A percentile compares a stretch with the other conserved stretches of the same genome.
These are phyloP conservation scores for Papilio xuthus DNA, from an alignment of 1,140 invertebrate species.

Conservation along the genomic window DNA sequence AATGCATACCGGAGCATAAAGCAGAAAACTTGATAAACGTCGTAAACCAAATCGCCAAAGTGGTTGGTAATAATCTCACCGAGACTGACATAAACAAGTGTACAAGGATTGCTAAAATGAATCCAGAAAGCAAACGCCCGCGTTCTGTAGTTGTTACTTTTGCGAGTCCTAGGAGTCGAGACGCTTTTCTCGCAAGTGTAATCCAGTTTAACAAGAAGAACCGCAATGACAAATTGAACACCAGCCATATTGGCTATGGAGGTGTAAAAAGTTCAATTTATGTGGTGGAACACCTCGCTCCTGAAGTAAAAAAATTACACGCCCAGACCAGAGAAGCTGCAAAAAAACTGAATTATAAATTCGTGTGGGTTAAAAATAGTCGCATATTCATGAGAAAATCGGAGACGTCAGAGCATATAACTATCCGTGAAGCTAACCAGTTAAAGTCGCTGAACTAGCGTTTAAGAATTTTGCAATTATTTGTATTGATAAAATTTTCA, in stretches of 20 bases:
- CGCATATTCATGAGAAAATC: constrained; percentile 45
- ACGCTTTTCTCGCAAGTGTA: constrained; percentile 25
- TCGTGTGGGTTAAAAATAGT: constrained; percentile 44
- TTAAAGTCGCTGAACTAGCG: neutral
- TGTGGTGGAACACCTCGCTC: constrained; percentile 45
- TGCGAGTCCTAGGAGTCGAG: constrained; percentile 16
- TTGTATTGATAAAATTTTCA: too few species aligned
- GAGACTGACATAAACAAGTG: neutral
- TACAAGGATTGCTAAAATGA: neutral
- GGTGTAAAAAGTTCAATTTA: constrained; percentile 35
- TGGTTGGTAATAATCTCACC: neutral
- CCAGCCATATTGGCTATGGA: constrained; percentile 1
- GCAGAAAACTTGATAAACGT: constrained; percentile 31
- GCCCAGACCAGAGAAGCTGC: constrained; percentile 32
- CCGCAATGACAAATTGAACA: constrained; percentile 27
- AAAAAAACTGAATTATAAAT: constrained; percentile 46
- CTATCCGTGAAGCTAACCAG: constrained; percentile 31
- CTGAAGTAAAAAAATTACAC: constrained; percentile 41
- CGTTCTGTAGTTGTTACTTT: constrained; percentile 10
- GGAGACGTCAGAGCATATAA: constrained; percentile 37
- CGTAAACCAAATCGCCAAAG: constrained; percentile 23
- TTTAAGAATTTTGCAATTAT: too few species aligned
- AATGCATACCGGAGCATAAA: constrained; percentile 32
- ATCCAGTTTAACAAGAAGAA: constrained; percentile 23
- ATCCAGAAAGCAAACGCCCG: neutral